phyloP scores from a whole-genome alignment of 2,113 vertebrate genomes.

The Myrmophylax atrothorax region DNA sequence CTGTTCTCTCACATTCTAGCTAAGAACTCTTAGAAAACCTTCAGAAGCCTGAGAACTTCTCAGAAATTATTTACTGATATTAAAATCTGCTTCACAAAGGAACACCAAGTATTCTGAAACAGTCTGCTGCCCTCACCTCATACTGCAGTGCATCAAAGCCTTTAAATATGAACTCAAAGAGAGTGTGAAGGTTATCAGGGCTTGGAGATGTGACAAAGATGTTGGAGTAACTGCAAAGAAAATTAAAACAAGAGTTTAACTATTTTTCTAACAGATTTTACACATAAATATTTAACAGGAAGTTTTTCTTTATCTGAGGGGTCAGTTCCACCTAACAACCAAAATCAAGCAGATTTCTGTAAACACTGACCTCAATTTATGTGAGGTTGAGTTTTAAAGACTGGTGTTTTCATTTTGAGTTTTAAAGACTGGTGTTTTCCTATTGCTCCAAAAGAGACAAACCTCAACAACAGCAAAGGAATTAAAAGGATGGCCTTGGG shows the following conservation, averaged over 20 bases:
- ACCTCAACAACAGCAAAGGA: neutral
- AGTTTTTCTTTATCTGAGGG: neutral
- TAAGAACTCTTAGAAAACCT: neutral
- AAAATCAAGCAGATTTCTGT: neutral
- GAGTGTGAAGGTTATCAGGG: constrained; percentile 95
- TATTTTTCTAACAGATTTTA: neutral
- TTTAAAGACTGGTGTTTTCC: neutral
- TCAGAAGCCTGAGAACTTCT: neutral
- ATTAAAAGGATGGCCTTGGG: neutral
- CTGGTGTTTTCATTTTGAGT: neutral
- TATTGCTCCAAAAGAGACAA: neutral
- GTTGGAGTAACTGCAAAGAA: constrained; percentile 89
- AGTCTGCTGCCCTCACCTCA: constrained; percentile 73
- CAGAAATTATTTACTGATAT: neutral
- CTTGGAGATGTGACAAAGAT: constrained; percentile 98
- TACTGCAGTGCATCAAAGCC: constrained; percentile 94
- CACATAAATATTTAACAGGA: neutral
- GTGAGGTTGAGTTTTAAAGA: neutral
- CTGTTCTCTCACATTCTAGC: neutral
- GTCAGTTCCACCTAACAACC: neutral
- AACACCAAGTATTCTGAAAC: rapidly evolving
- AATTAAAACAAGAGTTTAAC: neutral
- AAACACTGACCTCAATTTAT: neutral
- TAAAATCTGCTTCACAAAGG: neutral
- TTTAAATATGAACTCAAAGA: constrained; percentile 98